Evolutionary conservation across 1,140 invertebrate genomes (phyloP), one percentile per base, ranked within the genome.

Genomic region (Drosophila nigrodunni): DNA sequence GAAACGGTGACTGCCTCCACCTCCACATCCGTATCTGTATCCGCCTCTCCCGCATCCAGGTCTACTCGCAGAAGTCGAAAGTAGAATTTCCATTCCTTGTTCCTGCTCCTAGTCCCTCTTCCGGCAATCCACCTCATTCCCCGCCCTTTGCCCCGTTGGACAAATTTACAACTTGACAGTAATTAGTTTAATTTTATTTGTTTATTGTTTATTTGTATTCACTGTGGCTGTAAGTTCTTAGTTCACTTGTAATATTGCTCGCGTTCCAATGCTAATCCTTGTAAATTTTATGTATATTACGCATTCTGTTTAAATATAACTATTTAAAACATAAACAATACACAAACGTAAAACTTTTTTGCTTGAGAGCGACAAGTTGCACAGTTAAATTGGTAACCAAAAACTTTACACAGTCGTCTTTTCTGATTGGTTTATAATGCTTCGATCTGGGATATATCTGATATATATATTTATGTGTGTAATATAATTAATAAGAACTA

Each of bases 401-500:
- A 30, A 2, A 30, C 25, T 30, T 30, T 30, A 30, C 2, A 30
- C 25, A 30, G 25, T 30, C 25, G 25, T 30, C 25, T 30, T 30
- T 30, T 30, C 25, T 5, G 25, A 30, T 30, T 30, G 25, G 25
- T 4, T 4, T 30, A 5, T 30, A 30, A 30, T 30, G 25, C 25
- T 5, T 30, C 25, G 25, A 30, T 30, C 25, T 30, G 25, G 25
- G 25, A 30, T 30, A 30, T 52, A 71, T 46, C 46, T 41, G 13
- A 44, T 58, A 47, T 44, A 55, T 47, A 18, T 47, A 25, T 35
- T 49, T 9, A 15, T 59, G 18, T 47, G 25, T 61, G 18, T 61
- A 41, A 15, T 54, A 65, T 50, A 74, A 54, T 54, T 34, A 64
- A 49, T 68, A 69, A 74, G 34, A 75, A 71, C 73, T 75, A 74